Conservation (phyloP, 2,888 invertebrate genomes). For the Morpho achilles region DNA sequence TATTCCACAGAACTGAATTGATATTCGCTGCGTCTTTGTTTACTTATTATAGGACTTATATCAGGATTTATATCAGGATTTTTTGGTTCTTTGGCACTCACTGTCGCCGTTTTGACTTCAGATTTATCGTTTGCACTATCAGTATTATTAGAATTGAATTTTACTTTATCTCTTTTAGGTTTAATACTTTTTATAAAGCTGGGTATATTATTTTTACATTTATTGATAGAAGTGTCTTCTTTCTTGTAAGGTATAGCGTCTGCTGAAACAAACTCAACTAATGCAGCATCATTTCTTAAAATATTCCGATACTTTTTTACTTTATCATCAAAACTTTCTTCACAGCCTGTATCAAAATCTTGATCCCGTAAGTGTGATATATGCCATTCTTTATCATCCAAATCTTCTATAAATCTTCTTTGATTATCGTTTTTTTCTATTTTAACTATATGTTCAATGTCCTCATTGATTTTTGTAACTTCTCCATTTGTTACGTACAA, state of each 20-base stretch:
- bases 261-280: conserved; percentile 47
- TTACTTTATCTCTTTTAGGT: conserved; percentile 19
- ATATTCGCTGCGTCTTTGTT: conserved; percentile 47
- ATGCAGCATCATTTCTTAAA: conserved; percentile 43
- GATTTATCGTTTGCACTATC: conserved; percentile 11
- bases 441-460: neutral
- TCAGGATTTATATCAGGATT: conserved; percentile 10
- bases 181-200: conserved; percentile 4
- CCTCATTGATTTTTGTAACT: conserved; percentile 2
- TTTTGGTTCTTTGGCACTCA: conserved; percentile 4
- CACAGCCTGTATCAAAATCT: conserved; percentile 35
- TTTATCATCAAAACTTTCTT: conserved; percentile 42
- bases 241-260: conserved; percentile 38
- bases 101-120: conserved; percentile 22
- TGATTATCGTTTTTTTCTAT: conserved; percentile 3
- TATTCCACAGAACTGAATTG: conserved; percentile 59
- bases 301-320: conserved; percentile 40
- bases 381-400: conserved; percentile 48
- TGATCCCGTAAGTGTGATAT: conserved; percentile 44
- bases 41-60: conserved; percentile 1
- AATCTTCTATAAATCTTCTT: conserved; percentile 40
- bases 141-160: conserved; percentile 7
- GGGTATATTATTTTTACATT: conserved; percentile 32
- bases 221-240: conserved; percentile 32
- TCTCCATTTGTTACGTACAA: neutral